phyloP scores from a whole-genome alignment of 2,113 vertebrate genomes.

The Stegastes partitus region DNA sequence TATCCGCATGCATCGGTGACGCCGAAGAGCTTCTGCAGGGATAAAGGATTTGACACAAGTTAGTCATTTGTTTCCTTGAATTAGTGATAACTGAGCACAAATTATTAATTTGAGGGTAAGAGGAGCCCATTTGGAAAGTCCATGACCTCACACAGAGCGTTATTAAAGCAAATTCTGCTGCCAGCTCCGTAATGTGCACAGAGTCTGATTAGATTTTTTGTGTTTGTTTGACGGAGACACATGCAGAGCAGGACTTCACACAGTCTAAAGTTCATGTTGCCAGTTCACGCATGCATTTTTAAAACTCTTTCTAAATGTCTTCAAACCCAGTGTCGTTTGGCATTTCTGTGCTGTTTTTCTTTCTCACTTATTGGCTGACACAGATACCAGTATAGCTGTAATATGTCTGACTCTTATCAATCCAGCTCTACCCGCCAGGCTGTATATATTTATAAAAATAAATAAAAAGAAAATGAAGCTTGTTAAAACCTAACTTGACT shows the following conservation, averaged over 20 bases:
- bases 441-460: background rate
- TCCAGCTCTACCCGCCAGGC: background rate
- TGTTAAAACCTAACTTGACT: conserved; percentile 1
- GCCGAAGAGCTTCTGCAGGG: background rate
- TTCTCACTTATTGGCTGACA: background rate
- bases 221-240: no score
- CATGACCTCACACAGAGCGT: background rate
- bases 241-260: background rate
- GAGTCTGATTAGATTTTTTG: no score
- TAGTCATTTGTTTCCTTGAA: background rate
- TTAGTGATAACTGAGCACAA: background rate
- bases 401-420: no score
- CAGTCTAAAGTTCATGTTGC: background rate
- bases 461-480: background rate
- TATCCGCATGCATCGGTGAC: background rate
- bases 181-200: no score
- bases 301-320: background rate
- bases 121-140: background rate
- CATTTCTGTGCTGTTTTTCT: background rate
- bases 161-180: no score
- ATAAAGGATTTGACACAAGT: background rate
- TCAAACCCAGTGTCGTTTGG: background rate
- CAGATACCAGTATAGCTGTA: background rate
- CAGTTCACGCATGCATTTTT: background rate
- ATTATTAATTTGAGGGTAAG: background rate